Percentiles rank a stretch among this genome's conserved stretches.
These are phyloP conservation scores for Emydoidea blandingii DNA, from an alignment of 2,797 vertebrate genomes.

Conservation along the genomic window DNA sequence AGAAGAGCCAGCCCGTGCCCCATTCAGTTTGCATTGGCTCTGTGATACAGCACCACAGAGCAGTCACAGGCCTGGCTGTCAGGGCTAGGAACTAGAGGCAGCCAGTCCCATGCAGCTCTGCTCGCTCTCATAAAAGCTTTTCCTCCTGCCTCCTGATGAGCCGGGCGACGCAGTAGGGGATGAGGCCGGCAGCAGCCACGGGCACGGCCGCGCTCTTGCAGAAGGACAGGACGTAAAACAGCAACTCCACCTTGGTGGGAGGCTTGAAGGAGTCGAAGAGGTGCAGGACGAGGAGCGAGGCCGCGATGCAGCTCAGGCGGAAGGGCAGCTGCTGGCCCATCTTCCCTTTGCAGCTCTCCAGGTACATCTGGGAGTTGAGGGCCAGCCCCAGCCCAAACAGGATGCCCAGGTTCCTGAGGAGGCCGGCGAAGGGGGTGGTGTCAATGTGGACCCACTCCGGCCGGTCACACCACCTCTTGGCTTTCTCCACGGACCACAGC, in stretches of 20 bases:
- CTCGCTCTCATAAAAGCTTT: slow-evolving; percentile 76
- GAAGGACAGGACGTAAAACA: slow-evolving; percentile 94
- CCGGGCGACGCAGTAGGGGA: slow-evolving; percentile 89
- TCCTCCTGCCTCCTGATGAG: slow-evolving; percentile 81
- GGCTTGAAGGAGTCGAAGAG: slow-evolving; percentile 91
- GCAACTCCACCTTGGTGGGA: slow-evolving; percentile 85
- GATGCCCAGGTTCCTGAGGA: slow-evolving; percentile 93
- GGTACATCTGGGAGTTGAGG: slow-evolving; percentile 76
- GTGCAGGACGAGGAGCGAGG: slow-evolving; percentile 89
- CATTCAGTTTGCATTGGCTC: neutral
- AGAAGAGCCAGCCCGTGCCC: neutral
- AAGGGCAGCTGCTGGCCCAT: slow-evolving; percentile 74
- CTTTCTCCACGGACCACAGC: slow-evolving; percentile 94
- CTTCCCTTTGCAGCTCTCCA: slow-evolving; percentile 78
- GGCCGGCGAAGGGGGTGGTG: slow-evolving; percentile 93
- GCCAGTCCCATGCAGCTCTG: neutral
- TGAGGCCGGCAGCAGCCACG: slow-evolving; percentile 86
- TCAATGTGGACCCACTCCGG: slow-evolving; percentile 94
- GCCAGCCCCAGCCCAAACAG: slow-evolving; percentile 80
- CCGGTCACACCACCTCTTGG: slow-evolving; percentile 88
- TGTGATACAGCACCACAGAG: neutral
- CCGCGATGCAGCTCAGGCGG: slow-evolving; percentile 80
- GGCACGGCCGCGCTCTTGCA: slow-evolving; percentile 92
- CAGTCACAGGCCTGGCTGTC: neutral
- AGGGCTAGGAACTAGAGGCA: neutral